phyloP scores from a whole-genome alignment of 2,113 vertebrate species.

The Tricholaema leucomelas region DNA sequence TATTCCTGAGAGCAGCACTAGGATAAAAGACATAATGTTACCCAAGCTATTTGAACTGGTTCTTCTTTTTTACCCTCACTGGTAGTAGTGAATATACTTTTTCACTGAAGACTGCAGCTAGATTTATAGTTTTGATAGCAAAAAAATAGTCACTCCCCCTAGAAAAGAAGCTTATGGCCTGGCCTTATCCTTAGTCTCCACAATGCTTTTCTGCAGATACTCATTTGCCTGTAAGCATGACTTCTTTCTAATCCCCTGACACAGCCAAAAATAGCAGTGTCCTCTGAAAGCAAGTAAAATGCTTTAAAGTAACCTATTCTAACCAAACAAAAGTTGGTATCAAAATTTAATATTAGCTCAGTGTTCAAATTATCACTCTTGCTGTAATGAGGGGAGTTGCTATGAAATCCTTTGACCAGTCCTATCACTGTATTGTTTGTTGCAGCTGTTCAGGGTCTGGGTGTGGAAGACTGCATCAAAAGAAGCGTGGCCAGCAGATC shows the following conservation, averaged over 20 bases:
- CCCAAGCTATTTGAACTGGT: background rate
- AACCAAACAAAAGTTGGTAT: background rate
- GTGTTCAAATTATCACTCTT: background rate
- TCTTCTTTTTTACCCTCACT: background rate
- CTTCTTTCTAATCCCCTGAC: background rate
- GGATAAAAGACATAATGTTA: background rate
- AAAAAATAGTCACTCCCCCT: background rate
- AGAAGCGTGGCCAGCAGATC: too few species aligned
- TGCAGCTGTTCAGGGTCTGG: background rate
- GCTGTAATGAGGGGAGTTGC: background rate
- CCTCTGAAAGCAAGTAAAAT: background rate
- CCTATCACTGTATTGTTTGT: background rate
- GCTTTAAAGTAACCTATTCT: background rate
- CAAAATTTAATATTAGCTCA: background rate
- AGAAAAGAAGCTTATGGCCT: background rate
- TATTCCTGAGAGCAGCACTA: background rate
- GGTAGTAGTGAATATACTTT: background rate
- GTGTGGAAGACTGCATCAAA: background rate
- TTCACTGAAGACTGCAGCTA: background rate
- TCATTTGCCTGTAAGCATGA: background rate
- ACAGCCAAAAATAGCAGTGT: background rate
- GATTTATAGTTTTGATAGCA: fast-evolving
- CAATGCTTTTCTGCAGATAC: background rate
- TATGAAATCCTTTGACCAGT: background rate
- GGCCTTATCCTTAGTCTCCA: background rate